Percentiles rank a stretch among this genome's conserved stretches.
phyloP scores from a whole-genome alignment of 2,888 invertebrate species.

The Cremastobaeus sp. region DNA sequence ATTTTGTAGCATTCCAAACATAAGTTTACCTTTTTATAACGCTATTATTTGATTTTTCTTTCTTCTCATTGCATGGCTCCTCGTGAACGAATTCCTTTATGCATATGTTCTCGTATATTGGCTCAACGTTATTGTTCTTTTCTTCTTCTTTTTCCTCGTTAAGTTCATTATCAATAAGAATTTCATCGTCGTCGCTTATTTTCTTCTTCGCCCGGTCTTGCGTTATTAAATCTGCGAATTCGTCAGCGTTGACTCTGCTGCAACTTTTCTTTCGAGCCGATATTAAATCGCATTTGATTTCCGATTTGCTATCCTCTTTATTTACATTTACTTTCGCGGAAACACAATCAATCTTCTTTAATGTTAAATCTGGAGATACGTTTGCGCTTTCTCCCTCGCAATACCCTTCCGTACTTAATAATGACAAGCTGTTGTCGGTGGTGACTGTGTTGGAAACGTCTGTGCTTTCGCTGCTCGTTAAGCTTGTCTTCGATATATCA shows the following conservation, averaged over 20 bases:
- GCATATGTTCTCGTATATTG: conserved; percentile 73
- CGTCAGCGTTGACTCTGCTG: not conserved
- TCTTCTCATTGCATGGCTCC: conserved; percentile 15
- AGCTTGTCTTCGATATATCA: conserved; percentile 79
- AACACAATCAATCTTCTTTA: conserved; percentile 71
- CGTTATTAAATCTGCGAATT: conserved; percentile 31
- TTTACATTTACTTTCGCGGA: conserved; percentile 69
- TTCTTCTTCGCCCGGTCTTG: conserved; percentile 21
- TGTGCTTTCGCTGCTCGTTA: conserved; percentile 83
- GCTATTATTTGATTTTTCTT: conserved; percentile 35
- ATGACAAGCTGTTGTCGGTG: conserved; percentile 78
- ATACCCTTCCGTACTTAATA: conserved; percentile 75
- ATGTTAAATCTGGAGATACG: conserved; percentile 73
- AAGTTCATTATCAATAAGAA: conserved; percentile 75
- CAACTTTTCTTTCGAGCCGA: not conserved
- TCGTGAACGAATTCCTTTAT: no score
- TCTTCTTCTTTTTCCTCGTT: conserved; percentile 70
- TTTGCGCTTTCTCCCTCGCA: conserved; percentile 77
- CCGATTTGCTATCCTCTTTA: conserved; percentile 44
- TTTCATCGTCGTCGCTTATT: conserved; percentile 75
- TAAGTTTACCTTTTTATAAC: conserved; percentile 17
- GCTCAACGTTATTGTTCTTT: conserved; percentile 64
- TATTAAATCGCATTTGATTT: conserved; percentile 6
- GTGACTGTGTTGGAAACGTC: conserved; percentile 84
- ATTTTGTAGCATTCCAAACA: no score